A percentile compares a stretch with the other conserved stretches of the same genome.
phyloP scores from a whole-genome alignment of 2,888 invertebrate genomes.

The Metellina segmentata region DNA sequence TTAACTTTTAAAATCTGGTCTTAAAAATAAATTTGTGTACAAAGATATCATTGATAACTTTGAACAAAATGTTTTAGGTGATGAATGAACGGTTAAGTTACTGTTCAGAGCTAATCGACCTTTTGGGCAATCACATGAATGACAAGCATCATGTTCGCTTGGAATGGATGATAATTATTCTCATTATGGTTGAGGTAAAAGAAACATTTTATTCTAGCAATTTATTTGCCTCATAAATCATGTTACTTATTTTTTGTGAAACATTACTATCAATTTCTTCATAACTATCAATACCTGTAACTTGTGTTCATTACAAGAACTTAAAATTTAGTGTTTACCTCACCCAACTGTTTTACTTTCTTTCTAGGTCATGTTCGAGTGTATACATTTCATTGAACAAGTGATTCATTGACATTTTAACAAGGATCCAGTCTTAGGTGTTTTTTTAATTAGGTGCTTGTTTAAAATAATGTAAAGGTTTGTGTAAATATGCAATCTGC shows the following conservation, averaged over 20 bases:
- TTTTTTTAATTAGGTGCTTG: not conserved
- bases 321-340: not conserved
- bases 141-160: slow-evolving; percentile 95
- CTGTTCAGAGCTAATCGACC: slow-evolving; percentile 94
- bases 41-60: not conserved
- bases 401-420: slow-evolving; percentile 32
- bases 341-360: not conserved
- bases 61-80: slow-evolving; percentile 85
- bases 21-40: too few relatives aligned
- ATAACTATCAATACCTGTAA: not conserved
- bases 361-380: slow-evolving; percentile 76
- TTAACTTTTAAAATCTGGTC: too few relatives aligned
- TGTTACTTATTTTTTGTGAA: not conserved
- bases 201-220: not conserved
- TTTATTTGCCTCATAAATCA: not conserved
- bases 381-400: slow-evolving; percentile 71
- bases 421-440: not conserved
- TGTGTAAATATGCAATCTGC: too few relatives aligned
- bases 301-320: not conserved
- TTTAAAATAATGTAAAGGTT: not conserved
- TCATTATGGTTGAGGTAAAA: slow-evolving; percentile 95
- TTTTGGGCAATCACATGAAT: slow-evolving; percentile 93
- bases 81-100: slow-evolving; percentile 97
- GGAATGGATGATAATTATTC: slow-evolving; percentile 98
- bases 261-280: not conserved